Conservation (phyloP, 2,888 invertebrate species). For the Ctenicera cuprea region DNA sequence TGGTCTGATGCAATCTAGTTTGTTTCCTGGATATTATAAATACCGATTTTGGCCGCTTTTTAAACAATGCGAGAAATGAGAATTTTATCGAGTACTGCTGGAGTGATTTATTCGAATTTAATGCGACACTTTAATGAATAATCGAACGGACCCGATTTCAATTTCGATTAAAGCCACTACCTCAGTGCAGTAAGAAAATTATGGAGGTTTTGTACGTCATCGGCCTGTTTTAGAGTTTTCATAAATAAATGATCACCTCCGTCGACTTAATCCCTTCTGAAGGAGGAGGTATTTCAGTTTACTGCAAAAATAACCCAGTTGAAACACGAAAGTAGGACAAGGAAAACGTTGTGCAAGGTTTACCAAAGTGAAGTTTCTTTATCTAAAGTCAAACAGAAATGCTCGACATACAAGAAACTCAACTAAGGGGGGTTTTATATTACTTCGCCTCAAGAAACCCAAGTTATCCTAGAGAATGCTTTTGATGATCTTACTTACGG, state of each 20-base stretch:
- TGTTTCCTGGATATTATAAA: background rate
- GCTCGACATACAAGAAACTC: constrained; percentile 49
- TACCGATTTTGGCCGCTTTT: background rate
- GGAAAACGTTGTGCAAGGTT: constrained; percentile 16
- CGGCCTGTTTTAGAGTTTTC: too few species aligned
- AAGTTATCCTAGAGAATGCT: constrained; percentile 53
- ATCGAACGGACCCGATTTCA: constrained; percentile 7
- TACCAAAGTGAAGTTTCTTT: constrained; percentile 42
- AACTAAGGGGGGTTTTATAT: constrained; percentile 53
- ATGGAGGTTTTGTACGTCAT: too few species aligned
- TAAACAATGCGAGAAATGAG: constrained; percentile 11
- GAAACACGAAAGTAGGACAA: constrained; percentile 30
- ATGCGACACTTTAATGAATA: constrained; percentile 15
- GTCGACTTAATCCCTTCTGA: constrained; percentile 28
- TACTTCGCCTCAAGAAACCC: constrained; percentile 51
- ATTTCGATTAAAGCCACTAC: constrained; percentile 18
- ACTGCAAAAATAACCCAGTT: constrained; percentile 32
- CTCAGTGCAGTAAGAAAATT: background rate
- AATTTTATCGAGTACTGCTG: background rate
- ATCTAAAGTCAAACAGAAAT: constrained; percentile 52
- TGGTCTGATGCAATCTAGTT: too few species aligned
- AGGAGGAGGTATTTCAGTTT: constrained; percentile 23
- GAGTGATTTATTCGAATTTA: constrained; percentile 14
- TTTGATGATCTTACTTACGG: constrained; percentile 36
- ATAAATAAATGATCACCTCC: constrained; percentile 3